Percentiles rank a stretch among this genome's conserved stretches.
Evolutionary conservation across 2,797 vertebrate genomes (phyloP).

Genomic region (Manis crassicaudata): DNA sequence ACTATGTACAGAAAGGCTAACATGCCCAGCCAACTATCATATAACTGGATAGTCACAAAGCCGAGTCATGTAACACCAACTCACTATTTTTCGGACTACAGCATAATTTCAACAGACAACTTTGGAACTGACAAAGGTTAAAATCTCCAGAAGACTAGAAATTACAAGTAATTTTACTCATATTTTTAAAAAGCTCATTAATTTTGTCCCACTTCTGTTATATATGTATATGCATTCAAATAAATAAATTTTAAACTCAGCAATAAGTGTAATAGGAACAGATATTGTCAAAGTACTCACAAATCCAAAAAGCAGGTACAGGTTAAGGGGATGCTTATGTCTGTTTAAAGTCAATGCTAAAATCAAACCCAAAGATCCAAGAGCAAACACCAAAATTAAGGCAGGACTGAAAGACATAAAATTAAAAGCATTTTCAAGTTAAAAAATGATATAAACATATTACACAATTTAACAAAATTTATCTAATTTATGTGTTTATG

Average conservation of each 20-base stretch:
- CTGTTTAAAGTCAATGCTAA: slow-evolving; percentile 92
- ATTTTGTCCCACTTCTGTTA: slow-evolving; percentile 15
- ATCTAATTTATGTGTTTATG: neutral
- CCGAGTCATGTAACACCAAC: neutral
- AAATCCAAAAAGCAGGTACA: slow-evolving; percentile 95
- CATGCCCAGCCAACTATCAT: neutral
- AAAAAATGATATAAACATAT: slow-evolving; percentile 15
- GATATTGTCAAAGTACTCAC: slow-evolving; percentile 87
- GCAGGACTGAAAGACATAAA: slow-evolving; percentile 88
- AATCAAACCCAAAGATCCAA: slow-evolving; percentile 92
- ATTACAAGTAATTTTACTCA: slow-evolving; percentile 17
- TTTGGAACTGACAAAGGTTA: neutral
- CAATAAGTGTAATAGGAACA: slow-evolving; percentile 16
- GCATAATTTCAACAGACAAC: neutral
- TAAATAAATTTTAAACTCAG: slow-evolving; percentile 36
- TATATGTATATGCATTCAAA: neutral
- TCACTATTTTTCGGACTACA: neutral
- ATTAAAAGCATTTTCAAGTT: slow-evolving; percentile 40
- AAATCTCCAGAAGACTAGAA: neutral
- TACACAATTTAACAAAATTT: slow-evolving; percentile 49
- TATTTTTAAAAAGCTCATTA: neutral
- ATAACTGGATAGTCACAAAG: neutral
- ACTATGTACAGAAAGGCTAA: neutral
- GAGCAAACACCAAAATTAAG: slow-evolving; percentile 89
- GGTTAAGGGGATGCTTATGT: slow-evolving; percentile 94